Base-by-base conservation (phyloP, 2,797 vertebrate species). In the Discoglossus pictus region DNA sequence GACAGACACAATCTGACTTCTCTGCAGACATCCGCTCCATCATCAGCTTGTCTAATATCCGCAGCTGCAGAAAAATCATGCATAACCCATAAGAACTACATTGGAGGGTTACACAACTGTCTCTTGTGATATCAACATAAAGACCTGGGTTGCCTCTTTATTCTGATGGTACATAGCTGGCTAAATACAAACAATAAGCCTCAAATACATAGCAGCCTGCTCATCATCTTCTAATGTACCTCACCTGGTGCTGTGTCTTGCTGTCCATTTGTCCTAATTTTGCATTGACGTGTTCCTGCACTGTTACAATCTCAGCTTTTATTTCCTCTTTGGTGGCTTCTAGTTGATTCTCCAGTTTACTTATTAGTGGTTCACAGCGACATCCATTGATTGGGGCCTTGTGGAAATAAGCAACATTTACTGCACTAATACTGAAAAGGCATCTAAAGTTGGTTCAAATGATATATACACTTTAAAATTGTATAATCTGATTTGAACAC, bases 271-370 rank as follows among this genome's bases (percentile, higher is more conserved):
- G 93, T 6, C 96, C 97, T 81, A 98, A 85, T 84, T 98, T 97
- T 54, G 55, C 80, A 75, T 99, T 99, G 87, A 99, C 91, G 68
- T 94, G 89, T 76, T 94, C 92, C 77, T 98, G 94, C 27, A 98
- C 90, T 0, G 91, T 89, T 15, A 90, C 90, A 82, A 99, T 92
- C 81, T 98, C 94, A 0, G 91, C 92, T 85, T 91, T 94, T 81
- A 98, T 92, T 83, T 98, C 96, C 83, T 99, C 97, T 81, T 98
- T 93, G 0, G 94, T 93, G 60, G 97, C 97, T 78, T 95, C 92
- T 78, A 99, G 77, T 81, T 97, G 94, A 81, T 98, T 98, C 82
- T 97, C 95, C 82, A 98, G 85, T 82, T 96, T 98, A 75, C 77
- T 91, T 85, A 99, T 91, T 9, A 99, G 91, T 40, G 97, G 97